These are phyloP conservation scores for Delphinapterus leucas DNA, from an alignment of 2,113 vertebrate species.

Conservation along the genomic window DNA sequence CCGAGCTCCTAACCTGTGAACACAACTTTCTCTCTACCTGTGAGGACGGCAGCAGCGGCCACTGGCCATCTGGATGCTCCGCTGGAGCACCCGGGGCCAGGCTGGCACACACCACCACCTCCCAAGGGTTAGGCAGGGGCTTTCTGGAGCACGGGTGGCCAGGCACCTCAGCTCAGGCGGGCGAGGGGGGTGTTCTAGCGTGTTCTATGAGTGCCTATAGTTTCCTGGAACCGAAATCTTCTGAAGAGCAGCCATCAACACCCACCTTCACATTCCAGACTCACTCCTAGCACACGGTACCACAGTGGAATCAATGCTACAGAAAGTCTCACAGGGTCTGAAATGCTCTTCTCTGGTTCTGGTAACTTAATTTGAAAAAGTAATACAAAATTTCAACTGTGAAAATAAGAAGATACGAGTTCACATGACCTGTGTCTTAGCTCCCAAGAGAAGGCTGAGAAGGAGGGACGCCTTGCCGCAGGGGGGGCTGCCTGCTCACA, in stretches of 20 bases:
- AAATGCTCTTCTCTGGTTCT: neutral
- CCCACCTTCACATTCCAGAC: neutral
- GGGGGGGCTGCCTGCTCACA: neutral
- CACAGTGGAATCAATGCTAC: neutral
- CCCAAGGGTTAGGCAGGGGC: neutral
- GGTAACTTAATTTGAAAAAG: slow-evolving; percentile 32
- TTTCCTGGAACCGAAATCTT: neutral
- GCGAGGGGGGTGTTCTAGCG: neutral
- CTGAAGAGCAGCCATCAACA: neutral
- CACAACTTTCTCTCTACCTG: neutral
- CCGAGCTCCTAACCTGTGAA: accelerated
- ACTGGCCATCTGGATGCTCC: too few species aligned
- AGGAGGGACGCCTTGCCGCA: neutral
- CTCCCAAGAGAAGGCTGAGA: neutral
- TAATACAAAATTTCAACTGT: neutral
- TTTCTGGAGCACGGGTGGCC: neutral
- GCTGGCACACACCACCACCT: neutral
- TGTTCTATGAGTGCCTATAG: accelerated
- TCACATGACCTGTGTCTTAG: neutral
- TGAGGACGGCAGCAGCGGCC: neutral
- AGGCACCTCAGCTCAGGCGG: neutral
- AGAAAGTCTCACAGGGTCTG: neutral
- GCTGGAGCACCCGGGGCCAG: too few species aligned
- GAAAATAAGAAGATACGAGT: neutral
- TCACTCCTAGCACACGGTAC: neutral